Percentiles rank a stretch among this genome's conserved stretches.
phyloP scores from a whole-genome alignment of 1,140 invertebrate species.

The Drosophila tristis region DNA sequence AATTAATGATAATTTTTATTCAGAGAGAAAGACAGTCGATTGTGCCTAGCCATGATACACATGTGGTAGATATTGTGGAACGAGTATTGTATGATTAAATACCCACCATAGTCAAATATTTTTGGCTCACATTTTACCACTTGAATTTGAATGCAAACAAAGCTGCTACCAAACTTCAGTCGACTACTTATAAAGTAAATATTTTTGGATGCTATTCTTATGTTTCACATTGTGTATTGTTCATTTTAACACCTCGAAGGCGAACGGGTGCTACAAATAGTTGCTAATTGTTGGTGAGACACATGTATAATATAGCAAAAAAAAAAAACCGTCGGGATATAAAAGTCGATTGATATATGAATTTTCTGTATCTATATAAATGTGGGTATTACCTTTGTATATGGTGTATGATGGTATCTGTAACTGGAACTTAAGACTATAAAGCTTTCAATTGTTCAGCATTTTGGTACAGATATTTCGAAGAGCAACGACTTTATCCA shows the following conservation, averaged over 20 bases:
- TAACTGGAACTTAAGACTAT: neutral
- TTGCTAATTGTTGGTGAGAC: slow-evolving; percentile 60
- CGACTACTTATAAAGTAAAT: slow-evolving; percentile 39
- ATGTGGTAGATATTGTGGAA: slow-evolving; percentile 2
- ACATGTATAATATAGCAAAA: slow-evolving; percentile 24
- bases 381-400: slow-evolving; percentile 3
- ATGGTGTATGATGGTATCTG: neutral
- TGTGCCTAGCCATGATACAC: slow-evolving; percentile 13
- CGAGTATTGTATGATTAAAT: slow-evolving; percentile 4
- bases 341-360: slow-evolving; percentile 34
- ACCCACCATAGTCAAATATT: slow-evolving; percentile 45
- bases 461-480: too few relatives aligned
- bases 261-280: slow-evolving; percentile 22
- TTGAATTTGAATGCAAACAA: slow-evolving; percentile 36
- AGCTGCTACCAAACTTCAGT: slow-evolving; percentile 40
- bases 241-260: slow-evolving; percentile 61
- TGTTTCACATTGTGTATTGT: slow-evolving; percentile 49
- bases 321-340: slow-evolving; percentile 7
- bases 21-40: slow-evolving; percentile 28
- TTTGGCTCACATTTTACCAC: slow-evolving; percentile 21
- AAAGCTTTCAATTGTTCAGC: too few relatives aligned
- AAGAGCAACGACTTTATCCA: too few relatives aligned
- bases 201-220: slow-evolving; percentile 35
- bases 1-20: slow-evolving; percentile 45
- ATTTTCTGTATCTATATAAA: slow-evolving; percentile 13